A percentile compares a stretch with the other conserved stretches of the same genome.
Conservation (phyloP, 2,888 invertebrate genomes). For the Spialia ferax region DNA sequence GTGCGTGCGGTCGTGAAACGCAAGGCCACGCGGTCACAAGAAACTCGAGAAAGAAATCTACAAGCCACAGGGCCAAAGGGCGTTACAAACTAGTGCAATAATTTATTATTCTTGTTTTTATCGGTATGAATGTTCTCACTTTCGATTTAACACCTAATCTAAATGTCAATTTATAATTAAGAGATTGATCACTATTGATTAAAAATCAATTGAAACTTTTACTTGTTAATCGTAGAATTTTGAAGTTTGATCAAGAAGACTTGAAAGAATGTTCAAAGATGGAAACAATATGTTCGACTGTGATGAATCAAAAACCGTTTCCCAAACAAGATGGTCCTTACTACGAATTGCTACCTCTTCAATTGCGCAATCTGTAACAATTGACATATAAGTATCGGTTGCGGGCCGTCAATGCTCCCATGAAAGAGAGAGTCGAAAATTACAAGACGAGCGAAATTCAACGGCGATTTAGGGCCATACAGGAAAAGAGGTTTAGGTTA, state of each 20-base stretch:
- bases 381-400: constrained; percentile 27
- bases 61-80: constrained; percentile 32
- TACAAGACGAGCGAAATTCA: constrained; percentile 53
- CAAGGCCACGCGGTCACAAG: constrained; percentile 30
- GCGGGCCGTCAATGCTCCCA: constrained; percentile 26
- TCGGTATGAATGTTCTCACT: constrained; percentile 19
- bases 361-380: constrained; percentile 24
- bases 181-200: too few species aligned
- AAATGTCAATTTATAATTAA: neutral
- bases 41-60: constrained; percentile 36
- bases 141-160: neutral
- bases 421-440: constrained; percentile 55
- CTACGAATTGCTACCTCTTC: neutral
- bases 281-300: neutral
- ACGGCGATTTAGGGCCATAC: constrained; percentile 48
- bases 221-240: too few species aligned
- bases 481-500: constrained; percentile 52
- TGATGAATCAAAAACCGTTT: neutral
- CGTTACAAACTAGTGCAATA: constrained; percentile 27
- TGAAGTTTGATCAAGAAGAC: neutral
- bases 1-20: constrained; percentile 26
- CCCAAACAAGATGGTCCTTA: neutral
- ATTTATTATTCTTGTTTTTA: constrained; percentile 1
- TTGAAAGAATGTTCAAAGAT: neutral
- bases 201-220: neutral